Percentiles rank a stretch among this genome's conserved stretches.
Evolutionary conservation across 2,113 vertebrate species (phyloP).

Genomic region (Chloebia gouldiae): DNA sequence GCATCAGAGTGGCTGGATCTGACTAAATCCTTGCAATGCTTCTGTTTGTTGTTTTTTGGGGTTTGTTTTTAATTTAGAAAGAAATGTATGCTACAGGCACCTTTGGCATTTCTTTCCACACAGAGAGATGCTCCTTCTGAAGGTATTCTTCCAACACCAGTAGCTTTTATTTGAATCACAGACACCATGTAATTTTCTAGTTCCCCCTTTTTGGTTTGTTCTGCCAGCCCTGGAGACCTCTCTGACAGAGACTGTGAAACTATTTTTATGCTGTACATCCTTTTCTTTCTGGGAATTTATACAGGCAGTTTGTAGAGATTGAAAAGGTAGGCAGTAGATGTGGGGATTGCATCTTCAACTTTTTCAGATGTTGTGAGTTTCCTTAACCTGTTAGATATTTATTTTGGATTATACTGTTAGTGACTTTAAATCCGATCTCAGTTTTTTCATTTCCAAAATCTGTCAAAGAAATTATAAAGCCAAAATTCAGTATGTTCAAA

Average conservation of each 20-base stretch:
- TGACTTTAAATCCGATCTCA: not conserved
- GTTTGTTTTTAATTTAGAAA: not conserved
- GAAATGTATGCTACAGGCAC: not conserved
- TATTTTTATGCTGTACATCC: not conserved
- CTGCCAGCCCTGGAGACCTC: not conserved
- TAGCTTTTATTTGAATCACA: not conserved
- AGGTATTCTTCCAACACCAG: not conserved
- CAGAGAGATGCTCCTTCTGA: not conserved
- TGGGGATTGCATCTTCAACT: not conserved
- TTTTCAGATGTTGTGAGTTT: not conserved
- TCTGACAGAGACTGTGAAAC: not conserved
- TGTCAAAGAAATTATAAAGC: not conserved
- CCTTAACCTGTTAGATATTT: not conserved
- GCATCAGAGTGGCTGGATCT: not conserved
- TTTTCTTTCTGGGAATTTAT: not conserved
- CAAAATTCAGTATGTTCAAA: not conserved
- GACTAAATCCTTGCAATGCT: not conserved
- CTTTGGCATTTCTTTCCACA: not conserved
- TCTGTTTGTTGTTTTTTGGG: not conserved
- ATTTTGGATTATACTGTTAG: not conserved
- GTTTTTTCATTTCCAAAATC: not conserved
- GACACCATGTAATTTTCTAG: not conserved
- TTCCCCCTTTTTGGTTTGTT: not conserved
- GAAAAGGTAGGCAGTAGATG: not conserved
- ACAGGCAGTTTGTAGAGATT: not conserved